Conservation (phyloP, 1,140 invertebrate species). For the Oppia nitens region DNA sequence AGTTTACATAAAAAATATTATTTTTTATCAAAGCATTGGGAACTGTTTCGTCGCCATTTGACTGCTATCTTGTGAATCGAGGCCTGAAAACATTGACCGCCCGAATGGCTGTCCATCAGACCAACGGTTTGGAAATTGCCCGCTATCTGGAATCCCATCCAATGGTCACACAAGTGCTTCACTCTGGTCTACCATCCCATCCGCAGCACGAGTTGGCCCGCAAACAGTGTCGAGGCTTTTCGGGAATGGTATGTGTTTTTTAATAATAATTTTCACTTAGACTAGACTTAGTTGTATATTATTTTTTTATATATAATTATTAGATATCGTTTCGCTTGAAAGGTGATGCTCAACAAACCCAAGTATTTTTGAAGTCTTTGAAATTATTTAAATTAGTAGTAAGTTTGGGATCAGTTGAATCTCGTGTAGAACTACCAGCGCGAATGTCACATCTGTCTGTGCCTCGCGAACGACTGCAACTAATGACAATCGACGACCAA, state of each 20-base stretch:
- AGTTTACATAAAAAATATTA: neutral
- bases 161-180: conserved; percentile 57
- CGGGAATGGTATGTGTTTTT: conserved; percentile 75
- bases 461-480: conserved; percentile 42
- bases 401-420: conserved; percentile 88
- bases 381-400: conserved; percentile 80
- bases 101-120: conserved; percentile 77
- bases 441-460: conserved; percentile 31
- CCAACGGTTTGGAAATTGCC: conserved; percentile 55
- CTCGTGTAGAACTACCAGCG: conserved; percentile 51
- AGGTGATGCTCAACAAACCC: conserved; percentile 53
- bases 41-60: conserved; percentile 84
- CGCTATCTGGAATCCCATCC: conserved; percentile 59
- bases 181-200: conserved; percentile 75
- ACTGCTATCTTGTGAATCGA: conserved; percentile 82
- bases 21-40: conserved; percentile 45
- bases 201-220: conserved; percentile 69
- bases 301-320: conserved; percentile 75
- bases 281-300: no score
- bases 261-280: no score
- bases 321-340: conserved; percentile 77
- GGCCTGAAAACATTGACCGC: conserved; percentile 67
- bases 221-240: conserved; percentile 69
- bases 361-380: conserved; percentile 53
- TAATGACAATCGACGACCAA: conserved; percentile 66